Conservation (phyloP, 2,797 vertebrate genomes). For the Galaxias olidus region DNA sequence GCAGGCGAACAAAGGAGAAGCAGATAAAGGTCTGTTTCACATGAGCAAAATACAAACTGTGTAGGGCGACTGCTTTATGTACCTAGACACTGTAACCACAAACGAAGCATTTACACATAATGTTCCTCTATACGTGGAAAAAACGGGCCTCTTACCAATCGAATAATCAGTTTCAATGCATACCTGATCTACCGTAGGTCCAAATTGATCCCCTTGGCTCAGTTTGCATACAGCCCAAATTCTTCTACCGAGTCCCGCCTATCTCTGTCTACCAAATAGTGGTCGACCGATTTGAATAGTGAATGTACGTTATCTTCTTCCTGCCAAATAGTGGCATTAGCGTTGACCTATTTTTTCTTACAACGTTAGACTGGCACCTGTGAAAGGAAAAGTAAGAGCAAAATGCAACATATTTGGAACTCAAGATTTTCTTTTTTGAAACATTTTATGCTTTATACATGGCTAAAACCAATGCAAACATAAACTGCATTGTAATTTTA, state of each 20-base stretch:
- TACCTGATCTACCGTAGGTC: constrained; percentile 57
- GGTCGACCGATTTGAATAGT: constrained; percentile 4
- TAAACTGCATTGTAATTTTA: constrained; percentile 25
- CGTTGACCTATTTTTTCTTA: not conserved
- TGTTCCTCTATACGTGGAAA: not conserved
- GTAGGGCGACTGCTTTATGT: too few relatives aligned
- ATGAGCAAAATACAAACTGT: constrained; percentile 28
- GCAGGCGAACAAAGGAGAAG: constrained; percentile 76
- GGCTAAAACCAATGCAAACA: not conserved
- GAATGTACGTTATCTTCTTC: constrained; percentile 14
- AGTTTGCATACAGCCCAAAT: constrained; percentile 47
- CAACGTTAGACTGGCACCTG: too few relatives aligned
- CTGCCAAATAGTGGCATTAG: constrained; percentile 51
- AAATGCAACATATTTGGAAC: too few relatives aligned
- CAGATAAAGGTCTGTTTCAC: constrained; percentile 36
- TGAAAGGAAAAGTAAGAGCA: too few relatives aligned
- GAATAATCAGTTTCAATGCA: constrained; percentile 52
- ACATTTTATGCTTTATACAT: rapidly evolving
- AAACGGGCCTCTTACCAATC: constrained; percentile 52
- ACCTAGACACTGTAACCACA: not conserved
- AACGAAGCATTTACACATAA: too few relatives aligned
- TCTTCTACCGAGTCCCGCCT: constrained; percentile 61
- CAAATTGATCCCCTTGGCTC: constrained; percentile 64
- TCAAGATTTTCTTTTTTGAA: not conserved
- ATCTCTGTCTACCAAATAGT: constrained; percentile 58